phyloP scores from a whole-genome alignment of 2,888 invertebrate genomes.

The Dasypogon diadema region DNA sequence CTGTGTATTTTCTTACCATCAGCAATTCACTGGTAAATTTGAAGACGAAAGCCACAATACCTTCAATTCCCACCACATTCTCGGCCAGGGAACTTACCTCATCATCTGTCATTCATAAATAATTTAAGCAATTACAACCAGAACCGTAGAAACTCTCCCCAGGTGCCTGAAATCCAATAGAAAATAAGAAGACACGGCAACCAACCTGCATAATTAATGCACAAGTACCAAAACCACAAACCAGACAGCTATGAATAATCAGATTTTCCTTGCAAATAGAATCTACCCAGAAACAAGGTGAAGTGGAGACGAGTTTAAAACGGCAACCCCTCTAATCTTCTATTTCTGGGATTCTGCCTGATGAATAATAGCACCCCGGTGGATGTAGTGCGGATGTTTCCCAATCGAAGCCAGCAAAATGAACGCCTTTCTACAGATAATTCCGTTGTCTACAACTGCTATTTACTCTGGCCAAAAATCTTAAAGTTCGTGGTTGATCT shows the following conservation, averaged over 20 bases:
- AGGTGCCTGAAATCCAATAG: constrained; percentile 42
- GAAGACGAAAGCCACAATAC: constrained; percentile 20
- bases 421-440: no score
- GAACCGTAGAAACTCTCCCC: constrained; percentile 37
- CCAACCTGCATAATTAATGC: constrained; percentile 36
- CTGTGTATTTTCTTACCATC: background rate
- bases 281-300: background rate
- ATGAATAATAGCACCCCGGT: no score
- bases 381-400: background rate
- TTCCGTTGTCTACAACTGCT: no score
- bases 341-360: no score
- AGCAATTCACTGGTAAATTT: constrained; percentile 26
- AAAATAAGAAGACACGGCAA: constrained; percentile 36
- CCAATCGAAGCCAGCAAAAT: background rate
- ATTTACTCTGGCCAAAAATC: no score
- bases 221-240: constrained; percentile 16
- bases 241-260: constrained; percentile 40
- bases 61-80: constrained; percentile 23
- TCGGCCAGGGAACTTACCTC: constrained; percentile 45
- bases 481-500: background rate
- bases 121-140: constrained; percentile 54
- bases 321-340: constrained; percentile 16
- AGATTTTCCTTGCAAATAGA: background rate
- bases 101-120: constrained; percentile 55
- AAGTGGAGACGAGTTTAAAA: constrained; percentile 15